phyloP scores from a whole-genome alignment of 2,888 invertebrate species.

The Crocallis elinguaria region DNA sequence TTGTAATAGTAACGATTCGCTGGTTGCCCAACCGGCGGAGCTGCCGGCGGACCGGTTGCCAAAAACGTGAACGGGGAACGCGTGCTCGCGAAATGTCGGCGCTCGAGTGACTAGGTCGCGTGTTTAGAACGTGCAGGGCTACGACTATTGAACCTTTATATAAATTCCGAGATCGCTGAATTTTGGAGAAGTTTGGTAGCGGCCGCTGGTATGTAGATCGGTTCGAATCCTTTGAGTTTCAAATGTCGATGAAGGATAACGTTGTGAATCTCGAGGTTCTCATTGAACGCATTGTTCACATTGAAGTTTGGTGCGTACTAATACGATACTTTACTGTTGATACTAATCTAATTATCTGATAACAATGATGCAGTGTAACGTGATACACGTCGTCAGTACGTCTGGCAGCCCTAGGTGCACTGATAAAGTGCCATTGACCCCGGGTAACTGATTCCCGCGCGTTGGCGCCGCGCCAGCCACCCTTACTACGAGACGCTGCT shows the following conservation, averaged over 20 bases:
- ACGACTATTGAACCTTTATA: not conserved
- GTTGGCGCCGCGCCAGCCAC: constrained; percentile 53
- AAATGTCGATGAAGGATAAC: too few relatives aligned
- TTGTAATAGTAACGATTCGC: not conserved
- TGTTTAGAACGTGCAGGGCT: constrained; percentile 25
- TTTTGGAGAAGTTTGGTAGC: too few relatives aligned
- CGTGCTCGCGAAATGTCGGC: constrained; percentile 5
- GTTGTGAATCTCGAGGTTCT: too few relatives aligned
- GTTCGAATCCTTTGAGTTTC: too few relatives aligned
- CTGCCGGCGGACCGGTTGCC: constrained; percentile 27
- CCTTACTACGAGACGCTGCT: constrained; percentile 35
- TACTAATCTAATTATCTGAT: too few relatives aligned
- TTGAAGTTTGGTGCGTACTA: too few relatives aligned
- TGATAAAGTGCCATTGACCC: constrained; percentile 64
- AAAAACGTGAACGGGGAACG: constrained; percentile 20
- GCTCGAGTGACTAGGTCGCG: constrained; percentile 5
- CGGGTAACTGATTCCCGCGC: constrained; percentile 49
- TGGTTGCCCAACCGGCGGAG: constrained; percentile 29
- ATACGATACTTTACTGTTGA: too few relatives aligned
- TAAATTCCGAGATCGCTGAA: too few relatives aligned
- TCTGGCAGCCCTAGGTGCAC: constrained; percentile 19
- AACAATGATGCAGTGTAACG: too few relatives aligned
- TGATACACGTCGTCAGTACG: too few relatives aligned
- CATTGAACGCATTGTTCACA: too few relatives aligned
- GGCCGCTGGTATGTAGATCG: too few relatives aligned